These are phyloP conservation scores for Unio delphinus DNA, from an alignment of 2,888 invertebrate genomes.

Conservation along the genomic window DNA sequence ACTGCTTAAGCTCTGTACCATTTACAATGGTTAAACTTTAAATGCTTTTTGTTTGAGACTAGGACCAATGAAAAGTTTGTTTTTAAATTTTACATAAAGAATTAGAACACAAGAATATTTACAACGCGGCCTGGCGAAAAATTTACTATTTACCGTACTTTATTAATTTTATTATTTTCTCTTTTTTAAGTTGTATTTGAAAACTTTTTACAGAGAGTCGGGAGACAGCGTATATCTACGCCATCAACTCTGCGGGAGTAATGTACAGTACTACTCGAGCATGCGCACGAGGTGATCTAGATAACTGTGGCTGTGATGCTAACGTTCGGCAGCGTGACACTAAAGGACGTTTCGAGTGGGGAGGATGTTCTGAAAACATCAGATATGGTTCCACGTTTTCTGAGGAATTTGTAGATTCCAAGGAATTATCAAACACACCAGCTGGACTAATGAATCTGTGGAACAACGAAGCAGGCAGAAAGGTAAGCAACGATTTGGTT, in stretches of 20 bases:
- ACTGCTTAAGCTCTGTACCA: too few relatives aligned
- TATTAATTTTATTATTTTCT: too few relatives aligned
- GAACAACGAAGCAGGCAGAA: conserved; percentile 92
- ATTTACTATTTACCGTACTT: too few relatives aligned
- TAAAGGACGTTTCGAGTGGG: conserved; percentile 85
- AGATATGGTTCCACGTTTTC: conserved; percentile 87
- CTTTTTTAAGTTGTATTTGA: too few relatives aligned
- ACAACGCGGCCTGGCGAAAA: too few relatives aligned
- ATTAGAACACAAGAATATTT: too few relatives aligned
- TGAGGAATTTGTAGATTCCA: conserved; percentile 87
- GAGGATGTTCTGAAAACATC: conserved; percentile 88
- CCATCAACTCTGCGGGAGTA: conserved; percentile 89
- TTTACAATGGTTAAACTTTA: too few relatives aligned
- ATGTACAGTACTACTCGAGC: conserved; percentile 90
- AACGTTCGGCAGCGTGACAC: conserved; percentile 81
- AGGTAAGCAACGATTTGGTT: conserved; percentile 76
- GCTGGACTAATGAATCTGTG: conserved; percentile 88
- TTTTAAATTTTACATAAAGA: too few relatives aligned
- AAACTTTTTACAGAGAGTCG: conserved; percentile 80
- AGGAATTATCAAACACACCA: conserved; percentile 82
- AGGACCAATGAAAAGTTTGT: too few relatives aligned
- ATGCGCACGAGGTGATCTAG: conserved; percentile 80
- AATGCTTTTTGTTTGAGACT: too few relatives aligned
- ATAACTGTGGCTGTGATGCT: conserved; percentile 90
- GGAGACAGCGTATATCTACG: conserved; percentile 91